These are phyloP conservation scores for Nemotelus nigrinus DNA, from an alignment of 2,888 invertebrate species.

Conservation along the genomic window DNA sequence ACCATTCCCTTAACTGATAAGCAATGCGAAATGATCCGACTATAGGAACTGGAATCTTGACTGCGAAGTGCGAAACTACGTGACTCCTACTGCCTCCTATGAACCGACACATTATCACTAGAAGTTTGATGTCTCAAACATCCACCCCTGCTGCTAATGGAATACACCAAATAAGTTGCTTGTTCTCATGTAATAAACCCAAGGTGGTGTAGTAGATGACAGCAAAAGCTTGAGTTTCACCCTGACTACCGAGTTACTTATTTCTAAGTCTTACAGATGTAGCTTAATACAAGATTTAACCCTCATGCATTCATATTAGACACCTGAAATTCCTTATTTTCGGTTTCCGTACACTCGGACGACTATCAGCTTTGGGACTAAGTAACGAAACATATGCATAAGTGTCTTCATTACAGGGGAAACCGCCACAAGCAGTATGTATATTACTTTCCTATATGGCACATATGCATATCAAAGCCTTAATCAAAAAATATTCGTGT, in stretches of 20 bases:
- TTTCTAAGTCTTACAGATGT: no score
- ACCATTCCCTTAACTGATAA: constrained; percentile 1
- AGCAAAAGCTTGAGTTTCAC: constrained; percentile 13
- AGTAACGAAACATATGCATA: no score
- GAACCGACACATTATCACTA: constrained; percentile 33
- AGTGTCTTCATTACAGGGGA: no score
- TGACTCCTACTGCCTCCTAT: constrained; percentile 5
- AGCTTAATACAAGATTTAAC: no score
- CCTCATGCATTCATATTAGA: no score
- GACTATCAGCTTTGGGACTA: no score
- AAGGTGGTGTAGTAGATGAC: constrained; percentile 43
- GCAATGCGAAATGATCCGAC: background rate
- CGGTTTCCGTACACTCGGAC: no score
- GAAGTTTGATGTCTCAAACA: constrained; percentile 35
- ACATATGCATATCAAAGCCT: no score
- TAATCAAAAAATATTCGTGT: no score
- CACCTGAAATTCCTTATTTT: no score
- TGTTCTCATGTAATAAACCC: constrained; percentile 52
- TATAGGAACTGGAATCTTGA: background rate
- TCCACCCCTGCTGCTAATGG: constrained; percentile 48
- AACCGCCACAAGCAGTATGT: no score
- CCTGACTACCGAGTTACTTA: background rate
- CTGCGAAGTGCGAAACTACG: background rate
- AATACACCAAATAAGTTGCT: constrained; percentile 49
- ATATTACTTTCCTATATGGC: no score